Evolutionary conservation across 2,797 vertebrate species (phyloP), one percentile per base, ranked within the genome.

Genomic region (Hydrocynus forskahlii): DNA sequence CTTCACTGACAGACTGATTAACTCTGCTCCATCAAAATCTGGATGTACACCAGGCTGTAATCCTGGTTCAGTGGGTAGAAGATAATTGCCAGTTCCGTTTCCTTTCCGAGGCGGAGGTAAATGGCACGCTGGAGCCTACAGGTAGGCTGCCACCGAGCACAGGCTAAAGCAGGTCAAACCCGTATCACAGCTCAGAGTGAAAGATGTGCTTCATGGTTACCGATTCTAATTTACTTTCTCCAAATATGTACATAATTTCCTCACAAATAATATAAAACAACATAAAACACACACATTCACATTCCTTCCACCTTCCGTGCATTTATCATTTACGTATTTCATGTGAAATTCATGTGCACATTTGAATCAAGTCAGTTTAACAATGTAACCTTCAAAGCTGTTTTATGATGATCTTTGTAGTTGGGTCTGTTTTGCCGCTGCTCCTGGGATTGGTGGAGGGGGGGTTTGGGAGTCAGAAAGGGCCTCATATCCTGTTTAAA

Each of bases 51-150:
- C 67, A 45, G n/a, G 21, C 25, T 8, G 21, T 25, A 7, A 13
- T 21, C 23, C 50, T 14, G 50, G 17, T 72, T 38, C 70, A 35
- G 16, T 54, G 9, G 48, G 16, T 25, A 72, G 50, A 17, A 72
- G 55, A 68, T n/a, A 25, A 48, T 55, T 38, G 38, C 45, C 43
- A 23, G 70, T 12, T 54, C 70, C 14, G 48, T 71, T 71, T 71
- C 45, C 48, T 50, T 14, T 71, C 12, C 12, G 25, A 29, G 45
- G 48, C 9, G 3, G 45, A 3, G 29, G 29, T 40, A 35, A 19
- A 54, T 50, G 19, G 52, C 70, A 57, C 13, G 48, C 17, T 71
- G 45, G 40, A 48, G 21, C 21, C 13, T 71, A 14, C 1, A 38
- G 25, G 29, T 73, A 38, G 2, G 7, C 40, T 70, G 19, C 43